These are phyloP conservation scores for Tenrec ecaudatus DNA, from an alignment of 2,113 vertebrate species.

Conservation along the genomic window DNA sequence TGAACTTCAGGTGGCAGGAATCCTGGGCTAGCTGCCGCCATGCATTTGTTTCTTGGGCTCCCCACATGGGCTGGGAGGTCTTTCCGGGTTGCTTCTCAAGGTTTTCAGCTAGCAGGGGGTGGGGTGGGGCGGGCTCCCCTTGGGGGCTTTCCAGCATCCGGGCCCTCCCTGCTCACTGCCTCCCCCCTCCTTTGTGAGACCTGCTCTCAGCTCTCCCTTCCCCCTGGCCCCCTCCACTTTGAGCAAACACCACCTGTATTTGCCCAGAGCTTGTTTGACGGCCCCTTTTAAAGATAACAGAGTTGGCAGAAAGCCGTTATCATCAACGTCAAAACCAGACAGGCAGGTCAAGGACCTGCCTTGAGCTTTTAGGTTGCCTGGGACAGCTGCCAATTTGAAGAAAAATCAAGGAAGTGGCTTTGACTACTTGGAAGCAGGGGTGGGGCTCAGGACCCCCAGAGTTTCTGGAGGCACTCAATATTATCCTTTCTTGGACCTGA, in stretches of 20 bases:
- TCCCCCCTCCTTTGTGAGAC: neutral
- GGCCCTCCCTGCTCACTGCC: neutral
- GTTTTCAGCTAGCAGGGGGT: no score
- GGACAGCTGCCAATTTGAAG: neutral
- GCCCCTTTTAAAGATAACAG: neutral
- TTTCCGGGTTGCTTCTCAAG: no score
- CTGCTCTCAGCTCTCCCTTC: neutral
- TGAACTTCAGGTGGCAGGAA: neutral
- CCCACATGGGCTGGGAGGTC: neutral
- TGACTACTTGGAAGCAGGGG: no score
- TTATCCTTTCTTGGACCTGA: no score
- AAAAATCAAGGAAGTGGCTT: neutral
- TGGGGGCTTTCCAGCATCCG: neutral
- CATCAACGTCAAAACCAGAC: neutral
- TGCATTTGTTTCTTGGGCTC: neutral
- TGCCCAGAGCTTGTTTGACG: neutral
- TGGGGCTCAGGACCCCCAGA: no score
- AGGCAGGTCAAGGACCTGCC: neutral
- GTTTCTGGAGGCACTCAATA: no score
- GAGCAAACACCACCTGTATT: neutral
- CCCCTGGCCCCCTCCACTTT: neutral
- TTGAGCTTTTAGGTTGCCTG: neutral
- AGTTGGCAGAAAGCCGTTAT: neutral
- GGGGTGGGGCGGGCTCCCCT: neutral
- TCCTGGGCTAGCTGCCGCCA: fast-evolving